Evolutionary conservation across 2,113 vertebrate species (phyloP).

Genomic region (Aix galericulata): DNA sequence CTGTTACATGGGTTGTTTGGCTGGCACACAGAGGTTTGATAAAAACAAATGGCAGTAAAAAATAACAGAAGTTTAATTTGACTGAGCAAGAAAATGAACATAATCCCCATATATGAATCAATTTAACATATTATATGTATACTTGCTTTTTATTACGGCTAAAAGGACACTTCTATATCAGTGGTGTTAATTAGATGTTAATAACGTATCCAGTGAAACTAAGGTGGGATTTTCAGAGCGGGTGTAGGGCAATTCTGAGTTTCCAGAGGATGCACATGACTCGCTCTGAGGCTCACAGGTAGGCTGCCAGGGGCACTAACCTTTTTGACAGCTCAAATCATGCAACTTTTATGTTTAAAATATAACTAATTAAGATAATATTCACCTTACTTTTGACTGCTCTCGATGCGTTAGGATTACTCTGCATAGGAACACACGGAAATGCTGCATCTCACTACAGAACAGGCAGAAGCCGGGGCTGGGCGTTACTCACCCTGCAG

Average conservation of each 20-base stretch:
- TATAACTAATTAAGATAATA: neutral
- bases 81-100: neutral
- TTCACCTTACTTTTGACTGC: neutral
- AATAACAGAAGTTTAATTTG: neutral
- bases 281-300: neutral
- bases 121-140: neutral
- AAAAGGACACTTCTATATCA: neutral
- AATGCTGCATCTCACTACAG: neutral
- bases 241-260: neutral
- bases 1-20: rapidly evolving
- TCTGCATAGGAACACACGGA: neutral
- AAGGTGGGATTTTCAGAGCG: neutral
- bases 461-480: neutral
- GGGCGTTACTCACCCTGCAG: conserved; percentile 79
- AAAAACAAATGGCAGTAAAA: neutral
- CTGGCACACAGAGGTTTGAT: neutral
- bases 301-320: neutral
- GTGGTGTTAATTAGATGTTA: neutral
- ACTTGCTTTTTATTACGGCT: neutral
- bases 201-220: neutral
- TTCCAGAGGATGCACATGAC: neutral
- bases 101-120: neutral
- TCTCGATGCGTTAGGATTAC: neutral
- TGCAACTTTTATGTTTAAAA: neutral
- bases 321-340: neutral